phyloP scores from a whole-genome alignment of 2,797 vertebrate genomes.

The Scolopax rusticola region DNA sequence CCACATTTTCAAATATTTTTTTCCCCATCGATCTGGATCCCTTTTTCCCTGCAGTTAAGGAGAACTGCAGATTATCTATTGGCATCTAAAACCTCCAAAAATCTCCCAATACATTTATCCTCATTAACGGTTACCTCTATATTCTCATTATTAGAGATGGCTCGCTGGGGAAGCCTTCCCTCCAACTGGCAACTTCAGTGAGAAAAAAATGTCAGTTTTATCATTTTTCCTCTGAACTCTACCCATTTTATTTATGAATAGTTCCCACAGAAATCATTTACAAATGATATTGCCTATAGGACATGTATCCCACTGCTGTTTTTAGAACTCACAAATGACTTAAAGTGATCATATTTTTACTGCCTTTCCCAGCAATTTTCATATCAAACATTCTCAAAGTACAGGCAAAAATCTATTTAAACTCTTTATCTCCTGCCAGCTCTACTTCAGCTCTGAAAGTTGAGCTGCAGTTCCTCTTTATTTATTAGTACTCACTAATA shows the following conservation, averaged over 20 bases:
- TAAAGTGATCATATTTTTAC: slow-evolving; percentile 36
- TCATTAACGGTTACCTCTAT: neutral
- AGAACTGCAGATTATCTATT: slow-evolving; percentile 35
- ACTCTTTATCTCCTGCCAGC: neutral
- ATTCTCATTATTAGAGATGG: neutral
- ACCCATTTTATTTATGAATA: slow-evolving; percentile 56
- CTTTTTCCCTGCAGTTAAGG: slow-evolving; percentile 15
- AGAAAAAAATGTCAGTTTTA: slow-evolving; percentile 27
- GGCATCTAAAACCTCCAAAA: slow-evolving; percentile 33
- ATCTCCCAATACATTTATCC: slow-evolving; percentile 30
- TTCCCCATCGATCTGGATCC: neutral
- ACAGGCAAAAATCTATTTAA: neutral
- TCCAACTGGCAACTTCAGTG: neutral
- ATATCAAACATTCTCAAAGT: slow-evolving; percentile 23
- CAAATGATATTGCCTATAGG: slow-evolving; percentile 13
- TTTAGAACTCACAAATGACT: slow-evolving; percentile 5
- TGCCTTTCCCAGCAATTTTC: slow-evolving; percentile 3
- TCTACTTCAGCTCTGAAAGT: neutral
- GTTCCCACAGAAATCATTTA: slow-evolving; percentile 22
- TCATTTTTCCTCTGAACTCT: slow-evolving; percentile 51
- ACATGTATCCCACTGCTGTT: neutral
- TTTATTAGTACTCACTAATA: neutral
- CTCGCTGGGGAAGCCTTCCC: neutral
- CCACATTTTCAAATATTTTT: slow-evolving; percentile 30
- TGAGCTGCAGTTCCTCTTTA: neutral